Base-by-base conservation (phyloP, 2,888 invertebrate genomes). In the Caenorhabditis wallacei region DNA sequence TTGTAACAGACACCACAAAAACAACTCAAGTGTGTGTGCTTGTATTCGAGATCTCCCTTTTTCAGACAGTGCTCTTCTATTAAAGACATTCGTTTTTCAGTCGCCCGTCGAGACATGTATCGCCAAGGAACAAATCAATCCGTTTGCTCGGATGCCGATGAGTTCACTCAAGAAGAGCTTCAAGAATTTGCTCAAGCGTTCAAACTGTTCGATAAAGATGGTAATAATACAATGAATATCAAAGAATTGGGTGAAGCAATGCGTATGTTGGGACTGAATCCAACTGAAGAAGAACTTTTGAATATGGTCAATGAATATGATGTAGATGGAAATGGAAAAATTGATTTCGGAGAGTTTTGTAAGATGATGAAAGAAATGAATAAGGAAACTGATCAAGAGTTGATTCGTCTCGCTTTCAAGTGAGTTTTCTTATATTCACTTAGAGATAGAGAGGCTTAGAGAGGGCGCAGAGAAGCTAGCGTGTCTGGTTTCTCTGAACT, bases 291-390 rank as follows among this genome's bases (percentile, higher is more conserved):
- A 24, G 85, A 84, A 35, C 61, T 81, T 20, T 56, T 82, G 22
- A 82, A 84, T 30, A 84, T 85, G 85, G 85, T 83, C 59, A 88
- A 88, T 69, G 86, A 88, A 74, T 92, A 92, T 74, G 92, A 92
- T 78, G 89, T 91, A n/a, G 92, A 92, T 79, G 92, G 92, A 22
- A 92, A 92, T 69, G 92, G 92, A 26, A 92, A 92, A 80, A 92
- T 92, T 74, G 92, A 92, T 76, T 92, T 92, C 66, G 89, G 85
- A 13, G 92, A 92, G 61, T 92, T 92, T 79, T 92, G 92, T 83
- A 91, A 91, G 80, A 89, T 89, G 88, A 92, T 92, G 92, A 92
- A 92, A 72, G 92, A 90, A 61, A 92, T 91, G 90, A 92, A 92
- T 82, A 92, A 92, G 78, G 92, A 92, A 79, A 92, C 92, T 18